Percentiles rank a stretch among this genome's conserved stretches.
Conservation (phyloP, 2,113 vertebrate species). For the Ictalurus furcatus region DNA sequence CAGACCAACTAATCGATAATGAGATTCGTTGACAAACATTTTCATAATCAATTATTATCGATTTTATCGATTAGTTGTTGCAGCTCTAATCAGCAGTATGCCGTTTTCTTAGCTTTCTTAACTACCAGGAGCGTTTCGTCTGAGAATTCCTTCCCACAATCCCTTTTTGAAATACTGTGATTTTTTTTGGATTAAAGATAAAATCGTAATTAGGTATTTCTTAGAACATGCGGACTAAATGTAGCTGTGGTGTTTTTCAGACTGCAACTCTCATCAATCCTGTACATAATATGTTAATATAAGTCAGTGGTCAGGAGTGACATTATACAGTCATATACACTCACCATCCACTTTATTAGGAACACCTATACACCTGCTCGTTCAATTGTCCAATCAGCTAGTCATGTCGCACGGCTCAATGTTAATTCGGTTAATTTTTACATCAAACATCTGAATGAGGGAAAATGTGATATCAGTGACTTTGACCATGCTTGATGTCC, state of each 20-base stretch:
- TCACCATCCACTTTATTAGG: not conserved
- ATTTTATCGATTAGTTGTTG: too few relatives aligned
- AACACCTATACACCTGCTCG: not conserved
- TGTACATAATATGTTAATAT: too few relatives aligned
- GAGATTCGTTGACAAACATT: too few relatives aligned
- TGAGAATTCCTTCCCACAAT: not conserved
- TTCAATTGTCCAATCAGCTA: not conserved
- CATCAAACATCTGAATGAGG: not conserved
- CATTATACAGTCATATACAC: not conserved
- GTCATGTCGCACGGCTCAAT: not conserved
- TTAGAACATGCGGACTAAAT: not conserved
- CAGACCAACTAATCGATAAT: too few relatives aligned
- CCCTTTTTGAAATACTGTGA: not conserved
- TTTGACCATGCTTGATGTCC: not conserved
- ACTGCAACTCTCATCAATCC: too few relatives aligned
- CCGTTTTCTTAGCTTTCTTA: not conserved
- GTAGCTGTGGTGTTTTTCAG: not conserved
- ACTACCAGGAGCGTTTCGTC: not conserved
- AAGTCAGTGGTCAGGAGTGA: not conserved
- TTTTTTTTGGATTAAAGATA: not conserved
- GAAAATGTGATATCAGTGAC: not conserved
- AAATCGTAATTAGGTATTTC: not conserved
- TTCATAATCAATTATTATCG: too few relatives aligned
- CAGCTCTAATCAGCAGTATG: not conserved
- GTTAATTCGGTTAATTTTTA: not conserved